phyloP scores from a whole-genome alignment of 2,888 invertebrate species.

The Brachyptera risi region DNA sequence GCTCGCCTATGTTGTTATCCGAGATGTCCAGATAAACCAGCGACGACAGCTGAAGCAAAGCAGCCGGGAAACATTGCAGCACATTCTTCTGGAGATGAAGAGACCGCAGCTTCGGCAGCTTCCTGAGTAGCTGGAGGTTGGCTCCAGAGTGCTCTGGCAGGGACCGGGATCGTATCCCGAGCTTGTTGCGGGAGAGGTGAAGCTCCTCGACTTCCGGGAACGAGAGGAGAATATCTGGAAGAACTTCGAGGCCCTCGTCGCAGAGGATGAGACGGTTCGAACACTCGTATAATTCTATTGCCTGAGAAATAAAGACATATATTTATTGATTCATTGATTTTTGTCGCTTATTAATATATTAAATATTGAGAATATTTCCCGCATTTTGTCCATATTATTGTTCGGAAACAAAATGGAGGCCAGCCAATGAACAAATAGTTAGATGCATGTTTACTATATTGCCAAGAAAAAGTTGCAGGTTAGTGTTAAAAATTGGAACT shows the following conservation, averaged over 20 bases:
- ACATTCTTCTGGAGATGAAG: constrained; percentile 50
- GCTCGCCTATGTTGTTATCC: constrained; percentile 59
- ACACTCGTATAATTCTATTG: constrained; percentile 37
- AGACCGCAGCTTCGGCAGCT: constrained; percentile 28
- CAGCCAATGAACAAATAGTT: too few species aligned
- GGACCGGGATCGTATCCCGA: too few species aligned
- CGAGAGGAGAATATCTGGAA: constrained; percentile 41
- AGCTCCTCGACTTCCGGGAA: constrained; percentile 44
- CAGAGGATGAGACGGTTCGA: constrained; percentile 44
- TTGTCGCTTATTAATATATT: too few species aligned
- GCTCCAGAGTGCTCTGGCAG: too few species aligned
- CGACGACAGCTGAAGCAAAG: constrained; percentile 55
- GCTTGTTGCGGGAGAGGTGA: constrained; percentile 42
- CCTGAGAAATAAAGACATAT: too few species aligned
- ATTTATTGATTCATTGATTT: too few species aligned
- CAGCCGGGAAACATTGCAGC: constrained; percentile 56
- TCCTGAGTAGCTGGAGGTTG: constrained; percentile 30
- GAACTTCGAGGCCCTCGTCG: constrained; percentile 43
- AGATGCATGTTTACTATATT: too few species aligned
- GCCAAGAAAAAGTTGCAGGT: too few species aligned
- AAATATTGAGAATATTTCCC: too few species aligned
- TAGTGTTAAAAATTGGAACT: too few species aligned
- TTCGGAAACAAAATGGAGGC: too few species aligned
- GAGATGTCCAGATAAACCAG: constrained; percentile 64
- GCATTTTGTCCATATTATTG: too few species aligned